These are phyloP conservation scores for Gymnocheta viridis DNA, from an alignment of 2,888 invertebrate species.

Conservation along the genomic window DNA sequence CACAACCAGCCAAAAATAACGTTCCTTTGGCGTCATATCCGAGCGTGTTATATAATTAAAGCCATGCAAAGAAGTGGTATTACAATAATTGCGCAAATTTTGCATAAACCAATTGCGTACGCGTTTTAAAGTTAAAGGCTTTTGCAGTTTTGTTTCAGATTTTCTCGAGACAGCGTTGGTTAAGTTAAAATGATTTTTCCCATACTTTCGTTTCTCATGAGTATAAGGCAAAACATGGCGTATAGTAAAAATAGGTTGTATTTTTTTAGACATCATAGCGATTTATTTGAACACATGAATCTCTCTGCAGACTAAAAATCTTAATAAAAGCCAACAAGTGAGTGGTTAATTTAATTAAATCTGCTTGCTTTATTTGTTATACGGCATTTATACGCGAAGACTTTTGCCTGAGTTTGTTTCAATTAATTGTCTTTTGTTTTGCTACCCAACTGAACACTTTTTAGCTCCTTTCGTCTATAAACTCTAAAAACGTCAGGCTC, in stretches of 20 bases:
- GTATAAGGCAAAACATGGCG: conserved; percentile 28
- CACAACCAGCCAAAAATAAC: conserved; percentile 84
- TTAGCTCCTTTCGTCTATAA: too few relatives aligned
- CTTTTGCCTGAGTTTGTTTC: too few relatives aligned
- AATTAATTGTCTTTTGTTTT: too few relatives aligned
- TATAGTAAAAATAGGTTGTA: conserved; percentile 38
- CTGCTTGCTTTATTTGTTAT: neutral
- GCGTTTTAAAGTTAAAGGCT: neutral
- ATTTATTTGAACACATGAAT: neutral
- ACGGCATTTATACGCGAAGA: too few relatives aligned
- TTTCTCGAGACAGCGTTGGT: neutral
- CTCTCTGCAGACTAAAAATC: neutral
- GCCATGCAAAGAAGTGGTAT: conserved; percentile 87
- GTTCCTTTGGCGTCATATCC: conserved; percentile 84
- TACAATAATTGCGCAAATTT: conserved; percentile 84
- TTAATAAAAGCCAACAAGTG: conserved; percentile 21
- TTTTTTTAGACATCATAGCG: conserved; percentile 32
- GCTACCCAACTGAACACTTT: too few relatives aligned
- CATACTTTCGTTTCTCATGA: neutral
- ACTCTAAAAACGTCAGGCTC: neutral
- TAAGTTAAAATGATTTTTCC: conserved; percentile 4
- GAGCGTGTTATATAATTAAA: conserved; percentile 86
- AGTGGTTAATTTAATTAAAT: conserved; percentile 43
- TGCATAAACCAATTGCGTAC: conserved; percentile 76
- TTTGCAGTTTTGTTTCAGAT: neutral